Evolutionary conservation across 2,113 vertebrate genomes (phyloP), one percentile per base, ranked within the genome.

Genomic region (Peromyscus californicus): DNA sequence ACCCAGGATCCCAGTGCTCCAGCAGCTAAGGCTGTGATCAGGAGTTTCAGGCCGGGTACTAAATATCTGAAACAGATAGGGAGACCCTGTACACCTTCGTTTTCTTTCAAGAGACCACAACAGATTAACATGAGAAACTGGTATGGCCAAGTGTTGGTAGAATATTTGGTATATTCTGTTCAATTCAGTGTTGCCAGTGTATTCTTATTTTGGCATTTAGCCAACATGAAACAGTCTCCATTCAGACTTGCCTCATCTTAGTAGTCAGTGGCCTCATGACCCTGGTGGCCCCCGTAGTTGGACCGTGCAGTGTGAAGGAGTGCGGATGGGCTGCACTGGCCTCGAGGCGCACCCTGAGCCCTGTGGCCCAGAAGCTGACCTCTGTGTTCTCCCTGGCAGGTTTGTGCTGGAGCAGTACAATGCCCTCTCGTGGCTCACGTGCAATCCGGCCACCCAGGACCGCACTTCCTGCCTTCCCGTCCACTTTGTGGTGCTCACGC

Each of bases 401-500:
- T 99, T 99, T 90, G 99, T 99, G 72, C 97, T 99, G 98, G 99
- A 99, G 98, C 99, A 99, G 99, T 99, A 99, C 98, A 99, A 99
- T 5, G 99, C 99, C 70, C 99, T 99, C 92, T 99, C 99, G 89
- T 99, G 99, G 99, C 99, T 99, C 61, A 99, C 99, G 0, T 99
- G 99, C 97, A 99, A 99, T 90, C 99, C 99, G 75, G 99, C 99
- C 96, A 99, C 99, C 90, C 99, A 99, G 98, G 99, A 99, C 98
- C 99, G 99, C 74, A 99, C 99, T 95, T 99, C 99, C 98, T 99
- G 99, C 99, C 99, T 99, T 98, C 99, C 99, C 31, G 99, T 99
- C 98, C 99, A 99, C 99, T 99, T 99, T 65, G 99, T 99, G 96
- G 99, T 99, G 98, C 99, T 99, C 98, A 99, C 99, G 94, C 99